These are phyloP conservation scores for Larimichthys polyactis DNA, from an alignment of 2,113 vertebrate species.

Conservation along the genomic window DNA sequence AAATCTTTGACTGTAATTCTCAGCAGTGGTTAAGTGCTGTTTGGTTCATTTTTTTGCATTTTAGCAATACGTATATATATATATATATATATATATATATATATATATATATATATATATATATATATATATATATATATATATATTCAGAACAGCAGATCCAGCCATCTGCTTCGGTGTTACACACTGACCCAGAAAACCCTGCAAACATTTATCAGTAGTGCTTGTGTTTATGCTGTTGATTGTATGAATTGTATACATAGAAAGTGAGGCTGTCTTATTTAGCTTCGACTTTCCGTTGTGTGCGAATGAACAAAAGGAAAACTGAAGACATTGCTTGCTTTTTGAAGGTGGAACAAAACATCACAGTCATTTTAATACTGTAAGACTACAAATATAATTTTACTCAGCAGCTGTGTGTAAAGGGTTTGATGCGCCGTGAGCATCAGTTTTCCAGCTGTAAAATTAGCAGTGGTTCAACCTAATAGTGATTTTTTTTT, in stretches of 20 bases:
- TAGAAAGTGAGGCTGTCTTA: conserved; percentile 9
- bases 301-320: neutral
- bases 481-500: neutral
- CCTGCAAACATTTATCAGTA: conserved; percentile 33
- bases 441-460: neutral
- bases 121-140: no score
- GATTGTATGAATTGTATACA: conserved; percentile 19
- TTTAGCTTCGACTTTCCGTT: neutral
- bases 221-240: conserved; percentile 17
- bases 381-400: neutral
- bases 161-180: conserved; percentile 38
- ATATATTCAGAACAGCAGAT: conserved; percentile 20
- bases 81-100: neutral
- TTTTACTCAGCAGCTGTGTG: neutral
- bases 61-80: neutral
- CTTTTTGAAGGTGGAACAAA: neutral
- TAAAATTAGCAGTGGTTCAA: neutral
- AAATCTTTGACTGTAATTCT: neutral
- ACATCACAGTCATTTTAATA: neutral
- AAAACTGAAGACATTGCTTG: neutral
- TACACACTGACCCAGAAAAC: conserved; percentile 54
- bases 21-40: neutral
- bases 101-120: no score
- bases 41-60: neutral
- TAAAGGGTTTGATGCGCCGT: neutral